These are phyloP conservation scores for Forpus xanthops DNA, from an alignment of 2,797 vertebrate genomes.

Conservation along the genomic window DNA sequence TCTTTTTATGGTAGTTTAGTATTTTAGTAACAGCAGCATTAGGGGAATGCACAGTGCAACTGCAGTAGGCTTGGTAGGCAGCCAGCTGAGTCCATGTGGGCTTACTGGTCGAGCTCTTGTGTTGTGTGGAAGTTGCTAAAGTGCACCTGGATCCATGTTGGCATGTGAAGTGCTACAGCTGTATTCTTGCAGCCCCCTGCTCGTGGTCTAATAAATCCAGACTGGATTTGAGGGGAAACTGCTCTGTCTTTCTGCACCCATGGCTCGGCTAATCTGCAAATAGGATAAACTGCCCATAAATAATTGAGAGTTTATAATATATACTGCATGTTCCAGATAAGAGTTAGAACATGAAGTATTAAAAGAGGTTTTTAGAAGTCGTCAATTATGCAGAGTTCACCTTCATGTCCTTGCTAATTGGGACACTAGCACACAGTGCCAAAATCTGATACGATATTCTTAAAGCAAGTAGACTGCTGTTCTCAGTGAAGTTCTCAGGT, in stretches of 20 bases:
- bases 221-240: not conserved
- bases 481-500: not conserved
- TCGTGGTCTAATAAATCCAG: not conserved
- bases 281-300: slow-evolving; percentile 32
- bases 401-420: slow-evolving; percentile 3
- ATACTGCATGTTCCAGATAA: not conserved
- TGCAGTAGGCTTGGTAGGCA: not conserved
- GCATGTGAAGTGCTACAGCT: not conserved
- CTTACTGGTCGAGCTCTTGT: not conserved
- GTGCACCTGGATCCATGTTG: slow-evolving; percentile 10
- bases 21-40: not conserved
- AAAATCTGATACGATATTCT: not conserved
- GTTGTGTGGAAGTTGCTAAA: not conserved
- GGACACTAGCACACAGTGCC: not conserved
- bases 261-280: slow-evolving; percentile 21
- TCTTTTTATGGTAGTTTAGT: not conserved
- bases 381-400: not conserved
- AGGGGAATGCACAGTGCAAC: accelerated
- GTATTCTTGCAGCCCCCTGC: slow-evolving; percentile 11
- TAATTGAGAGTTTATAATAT: slow-evolving; percentile 6
- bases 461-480: not conserved
- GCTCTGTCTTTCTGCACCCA: not conserved
- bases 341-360: not conserved
- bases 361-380: not conserved
- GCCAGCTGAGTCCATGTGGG: not conserved